A percentile compares a stretch with the other conserved stretches of the same genome.
These are phyloP conservation scores for Helicoverpa armigera DNA, from an alignment of 1,140 invertebrate species.

Conservation along the genomic window DNA sequence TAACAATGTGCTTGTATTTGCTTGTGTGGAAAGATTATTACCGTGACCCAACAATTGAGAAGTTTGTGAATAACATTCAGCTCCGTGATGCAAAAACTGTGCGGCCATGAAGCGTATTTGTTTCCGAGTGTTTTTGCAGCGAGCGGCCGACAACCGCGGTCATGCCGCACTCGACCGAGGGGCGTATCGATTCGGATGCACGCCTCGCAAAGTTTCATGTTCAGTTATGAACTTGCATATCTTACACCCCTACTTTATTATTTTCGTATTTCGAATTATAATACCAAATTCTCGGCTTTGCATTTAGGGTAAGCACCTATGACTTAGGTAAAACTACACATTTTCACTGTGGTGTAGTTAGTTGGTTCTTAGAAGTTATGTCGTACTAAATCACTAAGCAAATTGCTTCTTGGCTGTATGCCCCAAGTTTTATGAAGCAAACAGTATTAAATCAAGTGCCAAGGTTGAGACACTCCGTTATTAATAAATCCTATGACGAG, in stretches of 20 bases:
- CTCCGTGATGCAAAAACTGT: constrained; percentile 58
- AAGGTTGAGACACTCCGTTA: constrained; percentile 59
- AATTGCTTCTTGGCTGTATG: constrained; percentile 56
- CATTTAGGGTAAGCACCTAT: no score
- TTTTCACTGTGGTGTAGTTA: neutral
- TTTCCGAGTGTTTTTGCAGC: constrained; percentile 60
- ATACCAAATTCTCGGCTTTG: no score
- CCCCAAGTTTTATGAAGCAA: constrained; percentile 53
- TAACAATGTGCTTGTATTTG: constrained; percentile 30
- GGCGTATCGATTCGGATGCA: constrained; percentile 57
- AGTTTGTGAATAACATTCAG: constrained; percentile 52
- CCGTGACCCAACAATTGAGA: constrained; percentile 54
- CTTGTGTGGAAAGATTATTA: constrained; percentile 45
- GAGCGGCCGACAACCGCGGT: constrained; percentile 44
- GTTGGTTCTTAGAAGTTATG: neutral
- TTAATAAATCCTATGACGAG: constrained; percentile 57
- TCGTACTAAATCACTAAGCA: neutral
- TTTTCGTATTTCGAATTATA: neutral
- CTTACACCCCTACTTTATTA: neutral
- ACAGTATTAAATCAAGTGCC: constrained; percentile 52
- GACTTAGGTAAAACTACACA: neutral
- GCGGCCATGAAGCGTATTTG: constrained; percentile 61
- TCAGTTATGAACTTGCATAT: constrained; percentile 44
- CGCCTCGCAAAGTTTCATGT: constrained; percentile 48
- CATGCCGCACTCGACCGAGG: constrained; percentile 30